phyloP scores from a whole-genome alignment of 2,113 vertebrate genomes.

The Crotalus horridus region DNA sequence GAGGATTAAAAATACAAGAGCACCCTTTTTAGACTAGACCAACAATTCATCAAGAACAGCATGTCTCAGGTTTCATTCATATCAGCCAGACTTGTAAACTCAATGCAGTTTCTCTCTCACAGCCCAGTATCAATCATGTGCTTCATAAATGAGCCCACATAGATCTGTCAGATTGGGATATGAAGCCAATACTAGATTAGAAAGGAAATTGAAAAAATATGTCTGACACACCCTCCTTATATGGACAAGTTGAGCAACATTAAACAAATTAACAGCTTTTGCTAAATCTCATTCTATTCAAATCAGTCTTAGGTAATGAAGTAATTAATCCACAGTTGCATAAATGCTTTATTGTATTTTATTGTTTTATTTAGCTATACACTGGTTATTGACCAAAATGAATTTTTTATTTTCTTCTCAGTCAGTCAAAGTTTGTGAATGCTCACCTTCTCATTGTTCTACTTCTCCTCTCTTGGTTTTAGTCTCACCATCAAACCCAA shows the following conservation, averaged over 20 bases:
- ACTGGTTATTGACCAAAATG: not conserved
- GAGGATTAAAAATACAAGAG: not conserved
- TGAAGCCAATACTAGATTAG: not conserved
- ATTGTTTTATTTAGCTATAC: not conserved
- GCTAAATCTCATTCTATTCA: not conserved
- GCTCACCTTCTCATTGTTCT: not conserved
- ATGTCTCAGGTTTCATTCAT: not conserved
- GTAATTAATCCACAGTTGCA: not conserved
- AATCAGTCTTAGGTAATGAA: not conserved
- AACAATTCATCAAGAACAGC: not conserved
- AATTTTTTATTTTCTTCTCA: not conserved
- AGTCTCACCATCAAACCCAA: not conserved
- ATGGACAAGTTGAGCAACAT: not conserved
- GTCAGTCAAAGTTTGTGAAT: not conserved
- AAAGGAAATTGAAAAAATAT: not conserved
- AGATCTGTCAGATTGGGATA: not conserved
- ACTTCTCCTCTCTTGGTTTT: not conserved
- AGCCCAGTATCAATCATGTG: not conserved
- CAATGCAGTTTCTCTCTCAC: not conserved
- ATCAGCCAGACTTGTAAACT: not conserved
- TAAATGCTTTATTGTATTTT: not conserved
- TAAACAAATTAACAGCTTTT: not conserved
- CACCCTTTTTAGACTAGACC: not conserved
- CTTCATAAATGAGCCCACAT: not conserved
- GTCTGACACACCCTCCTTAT: not conserved